phyloP scores from a whole-genome alignment of 2,113 vertebrate genomes.

The Camarhynchus parvulus region DNA sequence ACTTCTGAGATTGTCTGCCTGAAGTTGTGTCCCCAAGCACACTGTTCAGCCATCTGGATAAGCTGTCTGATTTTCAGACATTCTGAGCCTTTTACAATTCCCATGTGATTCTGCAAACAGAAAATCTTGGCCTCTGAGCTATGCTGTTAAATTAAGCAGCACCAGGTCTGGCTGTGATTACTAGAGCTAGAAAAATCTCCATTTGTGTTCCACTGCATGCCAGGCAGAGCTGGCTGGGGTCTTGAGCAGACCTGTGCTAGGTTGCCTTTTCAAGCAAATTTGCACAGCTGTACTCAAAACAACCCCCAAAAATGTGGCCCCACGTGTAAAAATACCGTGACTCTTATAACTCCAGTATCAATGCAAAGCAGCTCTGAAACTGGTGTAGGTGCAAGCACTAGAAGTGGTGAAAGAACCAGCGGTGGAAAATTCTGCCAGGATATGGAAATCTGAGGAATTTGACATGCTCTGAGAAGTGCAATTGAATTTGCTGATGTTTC shows the following conservation, averaged over 20 bases:
- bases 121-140: slow-evolving; percentile 35
- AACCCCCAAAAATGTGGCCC: background rate
- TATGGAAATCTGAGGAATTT: background rate
- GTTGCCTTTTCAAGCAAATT: background rate
- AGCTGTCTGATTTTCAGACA: slow-evolving; percentile 56
- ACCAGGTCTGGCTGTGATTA: slow-evolving; percentile 41
- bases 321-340: background rate
- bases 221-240: background rate
- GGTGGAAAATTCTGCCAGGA: background rate
- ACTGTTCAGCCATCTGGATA: slow-evolving; percentile 34
- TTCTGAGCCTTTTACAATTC: slow-evolving; percentile 59
- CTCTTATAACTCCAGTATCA: background rate
- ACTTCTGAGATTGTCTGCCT: background rate
- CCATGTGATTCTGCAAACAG: slow-evolving; percentile 45
- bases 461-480: background rate
- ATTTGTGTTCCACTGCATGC: slow-evolving; percentile 25
- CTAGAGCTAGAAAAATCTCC: slow-evolving; percentile 45
- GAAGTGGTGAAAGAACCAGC: background rate
- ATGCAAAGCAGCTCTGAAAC: background rate
- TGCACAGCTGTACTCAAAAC: background rate
- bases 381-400: background rate
- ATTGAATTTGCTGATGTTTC: background rate
- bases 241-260: background rate
- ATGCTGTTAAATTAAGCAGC: slow-evolving; percentile 54
- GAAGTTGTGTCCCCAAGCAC: background rate